Conservation (phyloP, 2,888 invertebrate species). For the Cephus sareptanus region DNA sequence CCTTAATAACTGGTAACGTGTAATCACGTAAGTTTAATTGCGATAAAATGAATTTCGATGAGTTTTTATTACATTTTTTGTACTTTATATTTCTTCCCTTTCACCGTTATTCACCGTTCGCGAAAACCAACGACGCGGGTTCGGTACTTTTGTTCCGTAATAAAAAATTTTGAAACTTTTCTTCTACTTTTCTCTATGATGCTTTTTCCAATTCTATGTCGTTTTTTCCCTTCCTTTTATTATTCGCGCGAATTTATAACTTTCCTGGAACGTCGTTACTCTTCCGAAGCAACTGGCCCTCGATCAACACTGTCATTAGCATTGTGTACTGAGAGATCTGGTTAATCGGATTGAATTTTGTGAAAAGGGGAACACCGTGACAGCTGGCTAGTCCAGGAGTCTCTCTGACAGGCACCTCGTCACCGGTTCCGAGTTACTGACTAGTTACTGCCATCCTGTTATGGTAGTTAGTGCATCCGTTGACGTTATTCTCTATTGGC, state of each 20-base stretch:
- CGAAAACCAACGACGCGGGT: neutral
- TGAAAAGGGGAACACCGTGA: conserved; percentile 27
- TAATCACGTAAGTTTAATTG: neutral
- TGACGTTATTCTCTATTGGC: neutral
- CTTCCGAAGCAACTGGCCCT: neutral
- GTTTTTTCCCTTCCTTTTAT: neutral
- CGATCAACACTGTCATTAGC: conserved; percentile 33
- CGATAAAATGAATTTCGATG: neutral
- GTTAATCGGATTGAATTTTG: conserved; percentile 40
- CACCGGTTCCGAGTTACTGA: neutral
- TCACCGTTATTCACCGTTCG: neutral
- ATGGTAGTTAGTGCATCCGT: conserved; percentile 5
- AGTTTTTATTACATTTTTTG: neutral
- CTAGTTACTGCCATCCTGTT: conserved; percentile 5
- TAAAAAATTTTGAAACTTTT: neutral
- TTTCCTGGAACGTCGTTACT: neutral
- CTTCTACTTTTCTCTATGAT: neutral
- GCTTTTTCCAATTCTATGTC: neutral
- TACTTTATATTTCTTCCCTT: neutral
- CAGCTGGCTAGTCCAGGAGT: conserved; percentile 7
- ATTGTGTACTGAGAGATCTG: conserved; percentile 31
- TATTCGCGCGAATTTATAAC: neutral
- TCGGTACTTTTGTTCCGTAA: neutral
- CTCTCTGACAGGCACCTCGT: neutral
- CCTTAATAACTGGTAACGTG: neutral